phyloP scores from a whole-genome alignment of 1,140 invertebrate genomes.

The Drosophila cardini region DNA sequence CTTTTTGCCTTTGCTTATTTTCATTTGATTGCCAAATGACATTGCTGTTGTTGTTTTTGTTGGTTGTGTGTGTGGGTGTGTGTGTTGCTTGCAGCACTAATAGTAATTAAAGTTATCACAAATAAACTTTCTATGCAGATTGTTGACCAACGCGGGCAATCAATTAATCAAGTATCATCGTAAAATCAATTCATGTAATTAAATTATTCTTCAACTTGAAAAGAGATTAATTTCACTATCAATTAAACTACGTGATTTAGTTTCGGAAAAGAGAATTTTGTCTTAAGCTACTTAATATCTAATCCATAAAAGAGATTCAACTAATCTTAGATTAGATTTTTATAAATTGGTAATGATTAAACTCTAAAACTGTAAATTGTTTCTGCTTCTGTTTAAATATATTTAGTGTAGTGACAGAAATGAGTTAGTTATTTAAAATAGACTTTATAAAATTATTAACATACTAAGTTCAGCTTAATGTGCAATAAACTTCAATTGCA shows the following conservation, averaged over 20 bases:
- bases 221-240: not conserved
- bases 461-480: too few species aligned
- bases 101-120: slow-evolving; percentile 78
- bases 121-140: slow-evolving; percentile 68
- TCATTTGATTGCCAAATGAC: slow-evolving; percentile 78
- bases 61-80: slow-evolving; percentile 26
- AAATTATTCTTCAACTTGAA: not conserved
- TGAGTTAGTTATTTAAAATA: too few species aligned
- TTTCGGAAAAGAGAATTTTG: too few species aligned
- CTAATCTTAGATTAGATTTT: too few species aligned
- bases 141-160: slow-evolving; percentile 29
- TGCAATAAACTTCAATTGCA: too few species aligned
- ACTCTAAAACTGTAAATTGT: too few species aligned
- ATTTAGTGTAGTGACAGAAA: too few species aligned
- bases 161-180: slow-evolving; percentile 45
- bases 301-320: too few species aligned
- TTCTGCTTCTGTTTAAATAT: too few species aligned
- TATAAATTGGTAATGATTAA: too few species aligned
- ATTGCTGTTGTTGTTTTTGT: slow-evolving; percentile 47
- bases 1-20: slow-evolving; percentile 36
- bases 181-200: slow-evolving; percentile 7
- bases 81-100: slow-evolving; percentile 55
- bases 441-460: too few species aligned
- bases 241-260: not conserved
- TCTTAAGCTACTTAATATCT: too few species aligned